Conservation (phyloP, 2,888 invertebrate species). For the Germaria angustata region DNA sequence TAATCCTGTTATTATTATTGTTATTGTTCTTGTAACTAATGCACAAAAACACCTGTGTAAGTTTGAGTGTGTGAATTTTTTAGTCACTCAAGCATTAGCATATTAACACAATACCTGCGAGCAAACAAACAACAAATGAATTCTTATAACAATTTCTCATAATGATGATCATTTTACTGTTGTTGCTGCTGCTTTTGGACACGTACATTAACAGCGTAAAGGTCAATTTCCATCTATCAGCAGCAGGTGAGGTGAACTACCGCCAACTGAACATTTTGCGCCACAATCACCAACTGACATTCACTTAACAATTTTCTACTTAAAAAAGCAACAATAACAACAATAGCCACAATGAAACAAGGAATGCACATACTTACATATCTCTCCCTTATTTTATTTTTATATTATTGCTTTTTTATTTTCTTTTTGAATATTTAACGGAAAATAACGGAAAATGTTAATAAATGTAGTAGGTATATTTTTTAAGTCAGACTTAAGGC, state of each 20-base stretch:
- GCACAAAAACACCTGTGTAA: slow-evolving; percentile 29
- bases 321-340: background rate
- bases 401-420: too few species aligned
- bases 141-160: background rate
- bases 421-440: background rate
- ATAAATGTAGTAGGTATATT: too few species aligned
- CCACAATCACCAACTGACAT: slow-evolving; percentile 50
- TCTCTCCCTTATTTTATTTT: slow-evolving; percentile 12
- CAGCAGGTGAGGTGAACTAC: slow-evolving; percentile 49
- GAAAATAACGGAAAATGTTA: background rate
- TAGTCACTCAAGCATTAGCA: background rate
- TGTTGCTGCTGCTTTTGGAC: background rate
- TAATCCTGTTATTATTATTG: background rate
- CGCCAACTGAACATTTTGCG: slow-evolving; percentile 39
- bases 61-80: slow-evolving; percentile 22
- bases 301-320: slow-evolving; percentile 33
- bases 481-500: too few species aligned
- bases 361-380: background rate
- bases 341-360: background rate
- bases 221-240: slow-evolving; percentile 51
- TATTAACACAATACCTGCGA: background rate
- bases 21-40: slow-evolving; percentile 27
- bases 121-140: background rate
- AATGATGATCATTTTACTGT: background rate
- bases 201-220: slow-evolving; percentile 35